Conservation (phyloP, 2,113 vertebrate genomes). For the Neolamprologus sp. region DNA sequence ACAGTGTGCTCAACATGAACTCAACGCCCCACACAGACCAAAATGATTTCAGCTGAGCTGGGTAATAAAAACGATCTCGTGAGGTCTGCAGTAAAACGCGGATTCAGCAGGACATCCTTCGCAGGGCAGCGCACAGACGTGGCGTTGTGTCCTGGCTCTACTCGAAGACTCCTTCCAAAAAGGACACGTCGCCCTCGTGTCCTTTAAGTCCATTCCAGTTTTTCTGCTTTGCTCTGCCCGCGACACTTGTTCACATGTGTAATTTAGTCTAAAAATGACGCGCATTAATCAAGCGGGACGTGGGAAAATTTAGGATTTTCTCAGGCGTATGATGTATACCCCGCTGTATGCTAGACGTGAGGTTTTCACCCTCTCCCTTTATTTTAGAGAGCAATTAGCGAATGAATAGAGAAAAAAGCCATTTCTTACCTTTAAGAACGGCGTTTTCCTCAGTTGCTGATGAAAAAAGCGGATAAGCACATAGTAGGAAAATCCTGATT, state of each 20-base stretch:
- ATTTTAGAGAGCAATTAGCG: background rate
- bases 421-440: conserved; percentile 53
- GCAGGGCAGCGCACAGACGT: conserved; percentile 19
- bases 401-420: background rate
- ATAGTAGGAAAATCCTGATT: conserved; percentile 51
- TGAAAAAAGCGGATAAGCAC: background rate
- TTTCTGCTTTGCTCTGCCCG: background rate
- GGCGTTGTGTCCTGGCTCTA: background rate
- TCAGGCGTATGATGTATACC: background rate
- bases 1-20: background rate
- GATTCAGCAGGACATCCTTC: conserved; percentile 14
- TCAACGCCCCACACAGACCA: background rate
- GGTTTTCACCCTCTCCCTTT: background rate
- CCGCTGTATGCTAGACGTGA: background rate
- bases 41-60: conserved; percentile 12
- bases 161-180: conserved; percentile 1
- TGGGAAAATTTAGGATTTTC: background rate
- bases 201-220: conserved; percentile 4
- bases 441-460: conserved; percentile 29
- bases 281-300: background rate
- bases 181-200: conserved; percentile 34
- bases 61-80: background rate
- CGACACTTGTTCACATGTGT: background rate
- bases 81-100: conserved; percentile 23
- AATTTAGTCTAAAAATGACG: background rate